Evolutionary conservation across 1,140 invertebrate genomes (phyloP).

Genomic region (Diabrotica undecimpunctata): DNA sequence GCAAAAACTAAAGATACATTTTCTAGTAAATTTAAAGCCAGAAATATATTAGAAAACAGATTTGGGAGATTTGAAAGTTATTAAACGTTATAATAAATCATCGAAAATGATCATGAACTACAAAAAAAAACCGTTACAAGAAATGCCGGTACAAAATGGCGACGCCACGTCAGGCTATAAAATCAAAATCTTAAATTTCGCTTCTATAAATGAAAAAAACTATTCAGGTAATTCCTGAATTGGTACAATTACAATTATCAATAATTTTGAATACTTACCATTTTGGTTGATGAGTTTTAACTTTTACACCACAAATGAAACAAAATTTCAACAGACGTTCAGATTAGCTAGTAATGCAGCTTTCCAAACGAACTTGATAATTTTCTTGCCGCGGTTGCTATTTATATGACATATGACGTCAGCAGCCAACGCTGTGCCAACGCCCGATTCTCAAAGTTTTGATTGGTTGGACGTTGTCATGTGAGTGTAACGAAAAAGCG

Average conservation of each 20-base stretch:
- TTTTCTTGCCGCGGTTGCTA: conserved; percentile 12
- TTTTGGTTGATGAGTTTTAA: conserved; percentile 22
- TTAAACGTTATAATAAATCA: no score
- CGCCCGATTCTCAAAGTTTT: conserved; percentile 14
- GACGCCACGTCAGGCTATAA: background rate
- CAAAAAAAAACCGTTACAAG: background rate
- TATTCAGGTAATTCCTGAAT: background rate
- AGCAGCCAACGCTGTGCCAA: conserved; percentile 25
- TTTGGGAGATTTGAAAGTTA: no score
- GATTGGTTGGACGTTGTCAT: conserved; percentile 17
- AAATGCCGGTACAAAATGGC: conserved; percentile 15
- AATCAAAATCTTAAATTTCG: background rate
- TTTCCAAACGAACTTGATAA: conserved; percentile 22
- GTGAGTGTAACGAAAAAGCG: conserved; percentile 25
- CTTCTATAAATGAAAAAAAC: background rate
- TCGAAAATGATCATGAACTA: no score
- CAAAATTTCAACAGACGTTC: conserved; percentile 17
- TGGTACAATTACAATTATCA: no score
- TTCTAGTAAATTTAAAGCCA: no score
- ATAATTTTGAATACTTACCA: conserved; percentile 24
- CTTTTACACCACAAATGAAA: conserved; percentile 22
- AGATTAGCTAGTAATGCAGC: conserved; percentile 27
- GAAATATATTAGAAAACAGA: no score
- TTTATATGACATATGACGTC: conserved; percentile 31
- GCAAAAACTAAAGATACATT: no score